Base-by-base conservation (phyloP, 30 jellyfish, hydroid and myxozoan genomes). In the Hydra vulgaris region DNA sequence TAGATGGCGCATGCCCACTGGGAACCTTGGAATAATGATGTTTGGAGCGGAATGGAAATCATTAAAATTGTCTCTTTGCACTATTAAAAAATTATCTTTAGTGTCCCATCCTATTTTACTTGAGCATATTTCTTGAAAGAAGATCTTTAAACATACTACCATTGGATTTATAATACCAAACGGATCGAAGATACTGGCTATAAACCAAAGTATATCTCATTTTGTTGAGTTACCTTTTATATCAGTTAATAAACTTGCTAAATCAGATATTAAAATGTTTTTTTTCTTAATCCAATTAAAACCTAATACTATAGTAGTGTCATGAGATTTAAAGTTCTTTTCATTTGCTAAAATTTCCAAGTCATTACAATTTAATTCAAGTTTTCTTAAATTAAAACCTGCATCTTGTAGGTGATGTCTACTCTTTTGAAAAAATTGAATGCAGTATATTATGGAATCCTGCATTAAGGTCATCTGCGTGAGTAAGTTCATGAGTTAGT, bases 371-470 rank as follows among this genome's bases (percentile, higher is more conserved):
- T 79, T 79, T 18, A 86, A 79, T 27, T 79, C 40, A 26, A 26
- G 56, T 67, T 79, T 79, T 21, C 86, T 73, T 67, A 79, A 8
- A 67, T 79, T 61, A 21, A 79, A 79, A 21, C 70, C 54, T 25
- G 86, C 86, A 61, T 54, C 86, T 61, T 20, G 55, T 12, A 79
- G 71, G 18, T 86, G 26, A 54, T 20, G 8, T 79, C 56, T 79
- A 17, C 17, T 8, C 27, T 27, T 77, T 25, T 26, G 25, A 54
- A 7, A 77, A 25, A 25, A 54, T 7, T 22, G 0, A 25, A 15
- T 18, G 84, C 84, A 15, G 54, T 18, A 21, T 70, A 17, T 17
- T 7, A 21, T 0, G 7, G 17, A 18, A 0, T 21, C 76, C 76
- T 22, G 40, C 17, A 25, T 7, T 70, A 12, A 70, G 40, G 17